Base-by-base conservation (phyloP, 2,888 invertebrate genomes). In the Lydus trimaculatus region DNA sequence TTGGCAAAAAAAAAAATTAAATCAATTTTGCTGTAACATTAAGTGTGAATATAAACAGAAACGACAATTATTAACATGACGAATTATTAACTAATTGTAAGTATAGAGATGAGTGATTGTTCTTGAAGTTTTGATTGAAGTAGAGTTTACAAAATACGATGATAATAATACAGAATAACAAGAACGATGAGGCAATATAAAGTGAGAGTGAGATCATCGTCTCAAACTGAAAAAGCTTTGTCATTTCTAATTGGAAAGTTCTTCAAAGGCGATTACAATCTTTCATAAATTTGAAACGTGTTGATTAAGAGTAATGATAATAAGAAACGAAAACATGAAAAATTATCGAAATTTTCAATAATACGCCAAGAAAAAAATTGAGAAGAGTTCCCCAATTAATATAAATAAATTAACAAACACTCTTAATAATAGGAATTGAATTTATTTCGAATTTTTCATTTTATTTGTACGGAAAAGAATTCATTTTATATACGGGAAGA, bases 61-160 rank as follows among this genome's bases (percentile, higher is more conserved):
- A 20, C 48, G 20, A 48, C 48, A 48, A 48, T 48, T 20, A 20
- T 5, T 23, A 48, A 20, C 39, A 17, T 13, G 48, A 48, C 8
- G 48, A 48, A 48, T n/a, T 48, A 48, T 17, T 20, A 48, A 48
- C 20, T 20, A 48, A 48, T n/a, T n/a, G 20, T 36, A 48, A 15
- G 48, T 6, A n/a, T 6, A 20, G n/a, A 2, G 20, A 48, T 20
- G 9, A 36, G 36, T 36, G 48, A 48, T 48, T 48, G 48, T 20
- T 48, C 48, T 20, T 20, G 48, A 48, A 48, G 48, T 48, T 48
- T 48, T 48, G 48, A 48, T 48, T 48, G 48, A 48, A 48, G 20
- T 48, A 48, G n/a, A 48, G 48, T 48, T 20, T 48, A 20, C 48
- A 48, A 48, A 48, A 48, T 36, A 13, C 36, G 2, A 20, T 8